Conservation (phyloP, 2,797 vertebrate genomes). For the Danio kyathit region DNA sequence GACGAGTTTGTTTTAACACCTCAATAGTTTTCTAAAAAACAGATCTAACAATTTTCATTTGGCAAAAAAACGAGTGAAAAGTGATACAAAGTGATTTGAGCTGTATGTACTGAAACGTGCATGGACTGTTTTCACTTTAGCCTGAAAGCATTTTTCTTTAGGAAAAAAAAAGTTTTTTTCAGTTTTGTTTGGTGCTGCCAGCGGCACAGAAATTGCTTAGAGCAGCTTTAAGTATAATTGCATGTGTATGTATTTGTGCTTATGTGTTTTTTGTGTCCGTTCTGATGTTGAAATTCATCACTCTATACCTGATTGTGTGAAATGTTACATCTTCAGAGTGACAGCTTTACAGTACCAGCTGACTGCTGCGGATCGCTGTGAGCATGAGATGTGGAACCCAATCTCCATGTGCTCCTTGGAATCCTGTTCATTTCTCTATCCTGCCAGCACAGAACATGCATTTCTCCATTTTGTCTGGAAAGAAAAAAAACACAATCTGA, state of each 20-base stretch:
- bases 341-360: slow-evolving; percentile 14
- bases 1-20: no score
- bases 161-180: neutral
- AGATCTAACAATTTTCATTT: neutral
- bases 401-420: slow-evolving; percentile 12
- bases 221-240: slow-evolving; percentile 19
- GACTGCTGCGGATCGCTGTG: neutral
- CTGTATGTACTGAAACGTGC: neutral
- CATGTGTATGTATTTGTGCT: neutral
- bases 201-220: slow-evolving; percentile 3
- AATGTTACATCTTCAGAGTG: neutral
- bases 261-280: slow-evolving; percentile 1
- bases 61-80: neutral
- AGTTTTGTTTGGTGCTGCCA: neutral
- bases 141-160: neutral
- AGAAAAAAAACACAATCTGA: slow-evolving; percentile 67
- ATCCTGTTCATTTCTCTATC: slow-evolving; percentile 39
- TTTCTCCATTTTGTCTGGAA: slow-evolving; percentile 13
- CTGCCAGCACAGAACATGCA: slow-evolving; percentile 16
- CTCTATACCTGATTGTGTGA: slow-evolving; percentile 10
- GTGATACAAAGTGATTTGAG: neutral
- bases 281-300: slow-evolving; percentile 31
- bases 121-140: neutral
- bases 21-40: neutral
- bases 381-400: slow-evolving; percentile 27